These are phyloP conservation scores for Tenebrio molitor DNA, from an alignment of 1,140 invertebrate genomes.

Conservation along the genomic window DNA sequence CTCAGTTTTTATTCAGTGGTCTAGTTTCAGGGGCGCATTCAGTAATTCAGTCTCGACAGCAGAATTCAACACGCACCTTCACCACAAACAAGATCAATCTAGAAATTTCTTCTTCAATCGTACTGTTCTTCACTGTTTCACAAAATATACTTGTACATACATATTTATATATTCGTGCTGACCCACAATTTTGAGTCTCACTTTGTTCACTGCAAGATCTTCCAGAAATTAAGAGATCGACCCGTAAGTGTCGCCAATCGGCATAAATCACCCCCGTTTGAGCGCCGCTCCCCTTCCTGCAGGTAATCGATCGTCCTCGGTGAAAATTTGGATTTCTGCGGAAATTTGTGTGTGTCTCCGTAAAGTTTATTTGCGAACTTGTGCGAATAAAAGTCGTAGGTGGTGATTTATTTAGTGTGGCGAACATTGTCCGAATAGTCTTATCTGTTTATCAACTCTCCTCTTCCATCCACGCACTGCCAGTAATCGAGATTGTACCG, in stretches of 20 bases:
- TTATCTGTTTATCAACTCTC: conserved; percentile 12
- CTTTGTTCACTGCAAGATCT: too few species aligned
- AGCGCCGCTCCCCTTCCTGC: conserved; percentile 1
- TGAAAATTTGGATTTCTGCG: conserved; percentile 21
- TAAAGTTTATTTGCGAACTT: conserved; percentile 23
- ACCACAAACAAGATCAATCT: too few species aligned
- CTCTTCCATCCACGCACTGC: neutral
- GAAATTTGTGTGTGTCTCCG: conserved; percentile 26
- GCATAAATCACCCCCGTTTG: conserved; percentile 10
- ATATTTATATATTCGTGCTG: too few species aligned
- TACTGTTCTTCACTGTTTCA: too few species aligned
- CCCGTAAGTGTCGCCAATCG: too few species aligned
- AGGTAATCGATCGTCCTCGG: conserved; percentile 25
- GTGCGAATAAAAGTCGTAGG: conserved; percentile 24
- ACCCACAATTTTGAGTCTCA: too few species aligned
- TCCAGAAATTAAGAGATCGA: too few species aligned
- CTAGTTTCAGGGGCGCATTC: conserved; percentile 2
- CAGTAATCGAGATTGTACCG: neutral
- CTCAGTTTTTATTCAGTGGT: conserved; percentile 32
- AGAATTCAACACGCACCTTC: too few species aligned
- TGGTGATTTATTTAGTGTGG: conserved; percentile 34
- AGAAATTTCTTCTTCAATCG: too few species aligned
- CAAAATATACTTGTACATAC: too few species aligned
- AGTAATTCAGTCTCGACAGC: too few species aligned
- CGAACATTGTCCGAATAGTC: neutral